Conservation (phyloP, 2,113 vertebrate species). For the Salminus brasiliensis region DNA sequence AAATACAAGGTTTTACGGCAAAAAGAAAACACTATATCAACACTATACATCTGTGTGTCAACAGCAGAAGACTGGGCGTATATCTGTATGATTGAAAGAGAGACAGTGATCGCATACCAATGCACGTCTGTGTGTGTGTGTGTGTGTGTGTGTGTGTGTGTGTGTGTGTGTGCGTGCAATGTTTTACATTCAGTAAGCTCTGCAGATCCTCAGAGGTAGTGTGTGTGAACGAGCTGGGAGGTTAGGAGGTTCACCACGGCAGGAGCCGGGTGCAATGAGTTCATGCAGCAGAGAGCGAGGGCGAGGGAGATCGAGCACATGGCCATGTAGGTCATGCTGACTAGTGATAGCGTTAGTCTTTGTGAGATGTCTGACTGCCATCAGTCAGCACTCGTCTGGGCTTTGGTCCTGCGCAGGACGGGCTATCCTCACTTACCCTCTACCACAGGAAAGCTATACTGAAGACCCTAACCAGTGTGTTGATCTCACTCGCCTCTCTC, state of each 20-base stretch:
- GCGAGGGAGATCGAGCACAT: not conserved
- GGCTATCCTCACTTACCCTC: constrained; percentile 11
- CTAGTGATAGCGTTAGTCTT: constrained; percentile 26
- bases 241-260: constrained; percentile 13
- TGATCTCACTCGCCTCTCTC: not conserved
- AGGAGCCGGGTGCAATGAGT: constrained; percentile 33
- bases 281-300: constrained; percentile 11
- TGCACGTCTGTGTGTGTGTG: too few relatives aligned
- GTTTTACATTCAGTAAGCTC: not conserved
- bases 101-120: too few relatives aligned
- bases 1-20: too few relatives aligned
- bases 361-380: constrained; percentile 21
- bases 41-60: too few relatives aligned
- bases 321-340: constrained; percentile 43
- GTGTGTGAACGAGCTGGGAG: not conserved
- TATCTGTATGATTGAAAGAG: too few relatives aligned
- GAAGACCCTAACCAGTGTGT: not conserved
- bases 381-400: constrained; percentile 19
- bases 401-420: constrained; percentile 6
- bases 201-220: not conserved
- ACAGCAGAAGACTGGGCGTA: too few relatives aligned
- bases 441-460: constrained; percentile 20
- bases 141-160: not conserved
- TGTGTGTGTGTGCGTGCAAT: not conserved
- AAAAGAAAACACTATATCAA: too few relatives aligned